Evolutionary conservation across 2,797 vertebrate species (phyloP).

Genomic region (Streptopelia turtur): DNA sequence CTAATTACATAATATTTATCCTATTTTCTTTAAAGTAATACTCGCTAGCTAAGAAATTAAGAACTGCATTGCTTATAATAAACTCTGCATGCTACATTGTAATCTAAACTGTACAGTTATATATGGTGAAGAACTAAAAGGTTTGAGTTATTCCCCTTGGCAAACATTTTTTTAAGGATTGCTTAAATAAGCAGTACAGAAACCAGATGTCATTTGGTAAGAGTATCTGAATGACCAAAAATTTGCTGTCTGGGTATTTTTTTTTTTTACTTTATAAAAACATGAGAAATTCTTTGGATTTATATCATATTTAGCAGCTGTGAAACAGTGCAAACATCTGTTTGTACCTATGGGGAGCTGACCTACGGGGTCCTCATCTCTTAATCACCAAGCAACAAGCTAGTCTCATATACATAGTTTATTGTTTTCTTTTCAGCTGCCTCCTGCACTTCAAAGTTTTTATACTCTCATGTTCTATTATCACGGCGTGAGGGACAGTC

Average conservation of each 20-base stretch:
- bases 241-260: conserved; percentile 86
- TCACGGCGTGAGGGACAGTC: conserved; percentile 64
- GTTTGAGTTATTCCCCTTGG: conserved; percentile 86
- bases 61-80: conserved; percentile 78
- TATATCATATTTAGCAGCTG: conserved; percentile 89
- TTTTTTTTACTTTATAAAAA: conserved; percentile 81
- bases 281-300: conserved; percentile 88
- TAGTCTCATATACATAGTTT: conserved; percentile 76
- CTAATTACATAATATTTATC: conserved; percentile 81
- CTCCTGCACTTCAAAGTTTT: conserved; percentile 80
- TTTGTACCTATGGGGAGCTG: conserved; percentile 83
- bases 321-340: conserved; percentile 88
- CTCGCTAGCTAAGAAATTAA: conserved; percentile 73
- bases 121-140: conserved; percentile 78
- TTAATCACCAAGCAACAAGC: conserved; percentile 81
- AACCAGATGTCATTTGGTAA: conserved; percentile 88
- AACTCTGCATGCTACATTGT: conserved; percentile 77
- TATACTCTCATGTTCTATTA: conserved; percentile 73
- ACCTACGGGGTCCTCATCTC: conserved; percentile 75
- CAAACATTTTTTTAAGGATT: conserved; percentile 85
- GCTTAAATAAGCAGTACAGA: conserved; percentile 86
- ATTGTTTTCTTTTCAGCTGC: conserved; percentile 78
- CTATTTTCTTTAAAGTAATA: conserved; percentile 80
- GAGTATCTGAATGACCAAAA: conserved; percentile 86
- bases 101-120: conserved; percentile 82